These are phyloP conservation scores for Spodoptera exigua DNA, from an alignment of 2,888 invertebrate species.

Conservation along the genomic window DNA sequence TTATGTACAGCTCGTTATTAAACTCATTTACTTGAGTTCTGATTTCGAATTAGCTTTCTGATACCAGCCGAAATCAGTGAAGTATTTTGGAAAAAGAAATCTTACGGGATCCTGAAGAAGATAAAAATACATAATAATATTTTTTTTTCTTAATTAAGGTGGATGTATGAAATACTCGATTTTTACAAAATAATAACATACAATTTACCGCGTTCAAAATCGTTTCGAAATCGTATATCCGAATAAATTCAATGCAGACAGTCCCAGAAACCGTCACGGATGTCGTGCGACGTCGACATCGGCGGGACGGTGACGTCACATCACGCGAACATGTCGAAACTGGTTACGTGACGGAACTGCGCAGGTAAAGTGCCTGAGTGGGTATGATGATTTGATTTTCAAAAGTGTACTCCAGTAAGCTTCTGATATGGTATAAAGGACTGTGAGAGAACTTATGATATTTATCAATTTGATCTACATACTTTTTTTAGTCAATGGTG, in stretches of 20 bases:
- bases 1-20: no score
- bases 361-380: conserved; percentile 30
- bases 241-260: conserved; percentile 11
- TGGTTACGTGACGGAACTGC: conserved; percentile 55
- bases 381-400: conserved; percentile 13
- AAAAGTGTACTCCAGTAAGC: neutral
- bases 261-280: conserved; percentile 42
- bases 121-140: no score
- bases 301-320: conserved; percentile 36
- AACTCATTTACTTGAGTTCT: no score
- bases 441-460: neutral
- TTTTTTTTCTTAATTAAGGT: no score
- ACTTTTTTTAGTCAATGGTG: no score
- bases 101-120: no score
- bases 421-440: neutral
- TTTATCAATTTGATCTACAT: no score
- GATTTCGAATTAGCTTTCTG: no score
- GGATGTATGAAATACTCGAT: no score
- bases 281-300: conserved; percentile 27
- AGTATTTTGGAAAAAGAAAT: no score
- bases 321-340: conserved; percentile 63
- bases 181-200: no score
- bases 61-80: no score
- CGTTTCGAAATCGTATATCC: conserved; percentile 8
- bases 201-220: neutral